Conservation (phyloP, 2,888 invertebrate species). For the Sphaeridia pumilis region DNA sequence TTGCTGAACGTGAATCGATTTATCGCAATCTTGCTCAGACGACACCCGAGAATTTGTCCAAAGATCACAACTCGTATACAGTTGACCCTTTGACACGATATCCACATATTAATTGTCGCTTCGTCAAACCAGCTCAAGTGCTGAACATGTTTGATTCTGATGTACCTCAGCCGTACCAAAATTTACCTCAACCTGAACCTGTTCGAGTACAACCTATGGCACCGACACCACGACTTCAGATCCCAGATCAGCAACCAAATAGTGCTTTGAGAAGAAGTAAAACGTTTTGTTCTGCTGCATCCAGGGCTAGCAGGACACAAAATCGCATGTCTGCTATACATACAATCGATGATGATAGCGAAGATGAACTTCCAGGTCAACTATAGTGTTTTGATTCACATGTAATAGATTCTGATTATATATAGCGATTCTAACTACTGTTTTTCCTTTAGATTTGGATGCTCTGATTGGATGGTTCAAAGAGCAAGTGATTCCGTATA, state of each 20-base stretch:
- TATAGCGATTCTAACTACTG: too few relatives aligned
- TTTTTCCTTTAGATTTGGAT: constrained; percentile 22
- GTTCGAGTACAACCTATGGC: background rate
- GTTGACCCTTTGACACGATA: constrained; percentile 39
- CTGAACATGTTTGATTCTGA: constrained; percentile 40
- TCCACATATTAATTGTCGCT: constrained; percentile 35
- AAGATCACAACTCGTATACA: constrained; percentile 40
- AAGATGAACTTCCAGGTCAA: background rate
- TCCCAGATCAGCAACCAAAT: background rate
- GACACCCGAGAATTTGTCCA: constrained; percentile 45
- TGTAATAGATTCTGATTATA: too few relatives aligned
- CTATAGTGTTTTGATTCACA: background rate
- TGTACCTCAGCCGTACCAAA: too few relatives aligned
- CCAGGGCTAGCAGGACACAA: background rate
- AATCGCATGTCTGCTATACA: background rate
- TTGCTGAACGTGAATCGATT: constrained; percentile 46
- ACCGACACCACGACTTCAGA: background rate
- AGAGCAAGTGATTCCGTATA: constrained; percentile 15
- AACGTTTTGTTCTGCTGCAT: background rate
- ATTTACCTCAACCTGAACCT: background rate
- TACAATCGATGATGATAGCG: background rate
- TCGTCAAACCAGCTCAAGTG: constrained; percentile 37
- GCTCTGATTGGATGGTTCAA: constrained; percentile 26
- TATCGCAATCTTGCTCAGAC: constrained; percentile 47
- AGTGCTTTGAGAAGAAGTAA: background rate